Base-by-base conservation (phyloP, 2,888 invertebrate genomes). In the Sialis fuliginosa region DNA sequence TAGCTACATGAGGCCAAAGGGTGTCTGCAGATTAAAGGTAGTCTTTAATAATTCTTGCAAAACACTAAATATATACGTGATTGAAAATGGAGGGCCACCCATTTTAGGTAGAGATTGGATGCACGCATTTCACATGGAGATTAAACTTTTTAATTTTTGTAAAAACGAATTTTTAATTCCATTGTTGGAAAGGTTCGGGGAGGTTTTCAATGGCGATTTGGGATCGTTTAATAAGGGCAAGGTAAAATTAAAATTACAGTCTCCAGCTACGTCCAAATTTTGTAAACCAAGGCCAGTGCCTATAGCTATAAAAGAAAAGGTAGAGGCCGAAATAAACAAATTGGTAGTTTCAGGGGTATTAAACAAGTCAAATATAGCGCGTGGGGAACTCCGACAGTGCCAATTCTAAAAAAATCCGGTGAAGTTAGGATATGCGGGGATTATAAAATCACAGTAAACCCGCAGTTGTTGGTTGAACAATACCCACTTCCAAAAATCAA, bases 361-460 rank as follows among this genome's bases (percentile, higher is more conserved):
- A 45, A 52, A 50, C 43, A 48, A 32, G 47, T 54, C 39, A 44
- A 58, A 10, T 44, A 44, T 13, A 57, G 57, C 22, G 55, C 58
- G 35, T 60, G 59, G 58, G 58, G 56, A n/a, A 58, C 60, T 6
- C 59, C 60, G 2, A 55, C 58, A 13, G 60, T 60, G 1, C 54
- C 55, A 5, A 56, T 60, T 12, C 44, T 51, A 2, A 60, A 60
- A 51, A 49, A 50, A 12, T 48, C 55, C 44, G 53, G 52, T 6
- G 32, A 40, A 7, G 50, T 61, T 5, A 48, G 57, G 35, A 50
- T 56, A 41, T 55, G 55, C 42, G 54, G 54, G 2, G 51, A 56
- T 49, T 57, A 52, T 39, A 56, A 54, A 33, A 8, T 54, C 4
- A 54, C 54, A 6, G 33, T 56, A 32, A 57, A 57, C 45, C 52